Conservation (phyloP, 2,888 invertebrate species). For the Nephrotoma flavescens region DNA sequence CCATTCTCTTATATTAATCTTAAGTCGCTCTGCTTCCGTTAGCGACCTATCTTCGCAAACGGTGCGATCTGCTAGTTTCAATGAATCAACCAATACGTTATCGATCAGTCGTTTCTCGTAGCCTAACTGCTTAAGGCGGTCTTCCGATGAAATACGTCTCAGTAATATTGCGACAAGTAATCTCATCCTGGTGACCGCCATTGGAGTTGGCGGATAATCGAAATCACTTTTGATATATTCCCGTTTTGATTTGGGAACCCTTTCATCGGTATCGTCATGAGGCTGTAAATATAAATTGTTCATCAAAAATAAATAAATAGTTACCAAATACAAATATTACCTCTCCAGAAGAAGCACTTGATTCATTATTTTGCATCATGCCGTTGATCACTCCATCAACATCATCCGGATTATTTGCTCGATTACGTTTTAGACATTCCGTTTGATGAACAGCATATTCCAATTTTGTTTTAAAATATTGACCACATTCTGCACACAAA, state of each 20-base stretch:
- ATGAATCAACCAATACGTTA: slow-evolving; percentile 62
- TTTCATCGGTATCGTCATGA: neutral
- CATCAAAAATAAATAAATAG: neutral
- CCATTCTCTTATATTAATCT: slow-evolving; percentile 60
- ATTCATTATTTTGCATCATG: neutral
- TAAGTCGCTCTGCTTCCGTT: slow-evolving; percentile 47
- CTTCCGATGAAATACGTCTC: slow-evolving; percentile 69
- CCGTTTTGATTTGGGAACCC: neutral
- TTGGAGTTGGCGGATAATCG: slow-evolving; percentile 32
- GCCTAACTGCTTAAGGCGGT: slow-evolving; percentile 61
- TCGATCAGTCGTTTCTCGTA: slow-evolving; percentile 61
- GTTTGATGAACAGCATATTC: slow-evolving; percentile 52
- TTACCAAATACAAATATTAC: neutral
- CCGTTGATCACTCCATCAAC: neutral
- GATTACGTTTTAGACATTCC: slow-evolving; percentile 24
- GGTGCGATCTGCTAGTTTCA: slow-evolving; percentile 55
- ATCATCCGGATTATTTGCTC: neutral
- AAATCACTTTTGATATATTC: slow-evolving; percentile 23
- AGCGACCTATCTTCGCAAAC: slow-evolving; percentile 44
- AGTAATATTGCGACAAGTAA: slow-evolving; percentile 64
- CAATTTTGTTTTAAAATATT: slow-evolving; percentile 61
- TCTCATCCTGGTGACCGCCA: slow-evolving; percentile 60
- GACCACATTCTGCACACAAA: slow-evolving; percentile 54
- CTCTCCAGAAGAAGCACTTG: neutral
- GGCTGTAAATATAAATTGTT: neutral